Conservation (phyloP, 2,113 vertebrate genomes). For the Tragulus kanchil region DNA sequence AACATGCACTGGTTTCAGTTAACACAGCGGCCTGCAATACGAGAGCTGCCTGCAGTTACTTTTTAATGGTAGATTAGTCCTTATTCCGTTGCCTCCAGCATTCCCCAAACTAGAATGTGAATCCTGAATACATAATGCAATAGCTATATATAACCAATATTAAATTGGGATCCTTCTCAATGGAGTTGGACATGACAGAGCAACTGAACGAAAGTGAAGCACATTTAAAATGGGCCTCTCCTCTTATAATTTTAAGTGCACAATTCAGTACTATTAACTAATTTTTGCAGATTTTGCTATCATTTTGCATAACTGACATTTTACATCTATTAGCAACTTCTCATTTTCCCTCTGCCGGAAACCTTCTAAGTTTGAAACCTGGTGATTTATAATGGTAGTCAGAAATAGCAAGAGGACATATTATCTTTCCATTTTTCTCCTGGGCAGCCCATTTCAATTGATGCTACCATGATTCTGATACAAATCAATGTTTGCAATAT, state of each 20-base stretch:
- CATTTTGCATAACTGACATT: neutral
- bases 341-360: too few species aligned
- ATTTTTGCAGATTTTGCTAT: neutral
- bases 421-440: slow-evolving; percentile 42
- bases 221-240: neutral
- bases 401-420: slow-evolving; percentile 41
- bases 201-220: too few species aligned
- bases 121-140: neutral
- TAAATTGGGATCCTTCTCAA: neutral
- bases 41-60: neutral
- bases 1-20: neutral
- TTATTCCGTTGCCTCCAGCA: neutral
- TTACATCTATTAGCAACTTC: neutral
- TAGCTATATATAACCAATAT: neutral
- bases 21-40: neutral
- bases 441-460: neutral
- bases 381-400: slow-evolving; percentile 3
- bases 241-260: neutral
- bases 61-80: neutral
- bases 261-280: neutral
- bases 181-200: too few species aligned
- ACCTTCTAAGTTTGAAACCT: too few species aligned
- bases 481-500: slow-evolving; percentile 35
- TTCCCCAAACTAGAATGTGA: neutral
- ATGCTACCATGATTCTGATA: slow-evolving; percentile 27